Evolutionary conservation across 2,797 vertebrate species (phyloP).

Genomic region (Falco rusticolus): DNA sequence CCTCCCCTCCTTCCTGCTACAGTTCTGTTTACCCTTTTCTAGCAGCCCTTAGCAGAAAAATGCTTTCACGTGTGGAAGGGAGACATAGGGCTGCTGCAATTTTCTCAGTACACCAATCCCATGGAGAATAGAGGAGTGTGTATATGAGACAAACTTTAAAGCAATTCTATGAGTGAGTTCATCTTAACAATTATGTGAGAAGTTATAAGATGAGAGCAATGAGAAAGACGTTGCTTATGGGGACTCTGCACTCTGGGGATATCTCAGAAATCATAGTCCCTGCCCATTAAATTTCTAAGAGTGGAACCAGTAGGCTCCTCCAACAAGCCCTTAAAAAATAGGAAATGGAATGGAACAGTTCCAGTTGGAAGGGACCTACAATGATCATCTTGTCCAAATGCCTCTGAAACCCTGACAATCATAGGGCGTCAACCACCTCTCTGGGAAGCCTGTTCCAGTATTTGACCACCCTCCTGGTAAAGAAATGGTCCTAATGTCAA

Average conservation of each 20-base stretch:
- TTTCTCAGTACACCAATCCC: not conserved
- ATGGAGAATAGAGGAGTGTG: not conserved
- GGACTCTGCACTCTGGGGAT: too few relatives aligned
- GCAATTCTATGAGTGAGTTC: not conserved
- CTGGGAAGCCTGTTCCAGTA: not conserved
- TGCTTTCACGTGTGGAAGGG: not conserved
- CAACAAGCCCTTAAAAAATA: not conserved
- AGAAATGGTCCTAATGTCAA: rapidly evolving
- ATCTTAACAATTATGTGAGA: not conserved
- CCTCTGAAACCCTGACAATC: not conserved
- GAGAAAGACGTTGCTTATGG: not conserved
- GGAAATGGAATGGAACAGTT: not conserved
- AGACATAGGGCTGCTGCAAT: not conserved
- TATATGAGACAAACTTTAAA: not conserved
- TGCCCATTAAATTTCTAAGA: not conserved
- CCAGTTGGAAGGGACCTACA: not conserved
- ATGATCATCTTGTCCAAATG: not conserved
- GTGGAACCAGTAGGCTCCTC: not conserved
- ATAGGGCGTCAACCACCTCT: not conserved
- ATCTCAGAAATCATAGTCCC: not conserved
- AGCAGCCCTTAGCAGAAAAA: not conserved
- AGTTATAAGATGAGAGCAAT: not conserved
- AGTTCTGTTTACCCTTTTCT: not conserved
- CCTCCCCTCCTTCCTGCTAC: not conserved
- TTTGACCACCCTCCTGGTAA: not conserved